A percentile compares a stretch with the other conserved stretches of the same genome.
These are phyloP conservation scores for Chrysopilus asiliformis DNA, from an alignment of 2,888 invertebrate genomes.

Conservation along the genomic window DNA sequence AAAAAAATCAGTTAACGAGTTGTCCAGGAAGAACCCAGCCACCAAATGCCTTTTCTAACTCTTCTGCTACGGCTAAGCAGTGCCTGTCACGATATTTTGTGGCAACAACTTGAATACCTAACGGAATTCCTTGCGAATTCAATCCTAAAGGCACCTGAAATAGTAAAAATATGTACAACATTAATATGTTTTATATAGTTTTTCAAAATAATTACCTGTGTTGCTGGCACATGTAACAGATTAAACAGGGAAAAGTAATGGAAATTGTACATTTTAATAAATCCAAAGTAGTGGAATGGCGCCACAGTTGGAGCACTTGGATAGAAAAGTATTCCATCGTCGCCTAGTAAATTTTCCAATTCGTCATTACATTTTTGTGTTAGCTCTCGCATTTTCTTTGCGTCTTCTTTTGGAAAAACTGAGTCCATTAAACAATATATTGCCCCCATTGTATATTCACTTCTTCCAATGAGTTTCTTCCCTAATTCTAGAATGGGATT, in stretches of 20 bases:
- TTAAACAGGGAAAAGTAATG: constrained; percentile 78
- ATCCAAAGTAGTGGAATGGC: constrained; percentile 66
- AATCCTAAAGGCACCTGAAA: constrained; percentile 64
- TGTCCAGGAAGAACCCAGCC: constrained; percentile 85
- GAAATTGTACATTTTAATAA: constrained; percentile 69
- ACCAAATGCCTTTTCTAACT: constrained; percentile 74
- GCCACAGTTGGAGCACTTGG: constrained; percentile 70
- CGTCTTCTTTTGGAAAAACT: constrained; percentile 49
- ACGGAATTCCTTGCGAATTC: constrained; percentile 64
- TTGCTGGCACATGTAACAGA: constrained; percentile 66
- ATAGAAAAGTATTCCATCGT: constrained; percentile 69
- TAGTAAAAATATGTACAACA: neutral
- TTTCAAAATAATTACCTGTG: constrained; percentile 44
- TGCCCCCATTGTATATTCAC: constrained; percentile 53
- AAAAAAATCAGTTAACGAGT: no score
- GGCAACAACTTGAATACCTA: constrained; percentile 81
- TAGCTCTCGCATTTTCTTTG: constrained; percentile 47
- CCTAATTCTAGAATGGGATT: constrained; percentile 42
- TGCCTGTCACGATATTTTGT: constrained; percentile 69
- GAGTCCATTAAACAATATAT: constrained; percentile 52
- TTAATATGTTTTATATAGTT: neutral
- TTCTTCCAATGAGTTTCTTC: constrained; percentile 47
- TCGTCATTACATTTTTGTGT: constrained; percentile 45
- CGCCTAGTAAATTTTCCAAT: constrained; percentile 52
- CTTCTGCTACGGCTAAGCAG: constrained; percentile 78